Percentiles rank a stretch among this genome's conserved stretches.
These are phyloP conservation scores for Sphinx pinastri DNA, from an alignment of 2,888 invertebrate species.

Conservation along the genomic window DNA sequence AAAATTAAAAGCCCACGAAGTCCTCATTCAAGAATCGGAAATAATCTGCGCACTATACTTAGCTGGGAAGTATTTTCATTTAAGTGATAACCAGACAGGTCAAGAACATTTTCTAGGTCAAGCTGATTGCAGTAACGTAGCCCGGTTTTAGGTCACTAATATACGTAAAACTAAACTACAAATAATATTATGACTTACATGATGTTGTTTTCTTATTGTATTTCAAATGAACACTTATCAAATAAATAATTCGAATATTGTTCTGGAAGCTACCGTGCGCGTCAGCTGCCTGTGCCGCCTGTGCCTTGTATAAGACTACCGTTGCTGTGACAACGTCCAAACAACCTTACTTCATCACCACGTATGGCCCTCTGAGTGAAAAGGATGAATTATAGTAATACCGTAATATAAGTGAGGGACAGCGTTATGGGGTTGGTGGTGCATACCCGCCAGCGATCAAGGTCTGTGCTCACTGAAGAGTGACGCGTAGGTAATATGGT, in stretches of 20 bases:
- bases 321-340: conserved; percentile 80
- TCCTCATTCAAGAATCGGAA: neutral
- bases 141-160: neutral
- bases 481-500: conserved; percentile 61
- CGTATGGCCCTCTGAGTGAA: conserved; percentile 59
- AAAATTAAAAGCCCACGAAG: neutral
- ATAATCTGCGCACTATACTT: neutral
- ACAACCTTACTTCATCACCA: conserved; percentile 70
- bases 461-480: conserved; percentile 75
- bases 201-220: neutral
- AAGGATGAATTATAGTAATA: conserved; percentile 54
- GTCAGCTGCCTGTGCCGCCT: conserved; percentile 60
- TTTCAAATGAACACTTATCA: conserved; percentile 31
- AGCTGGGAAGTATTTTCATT: conserved; percentile 9
- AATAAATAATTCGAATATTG: conserved; percentile 49
- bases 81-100: conserved; percentile 35
- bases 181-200: conserved; percentile 23
- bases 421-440: conserved; percentile 59
- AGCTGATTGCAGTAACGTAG: conserved; percentile 14
- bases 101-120: conserved; percentile 51
- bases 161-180: neutral
- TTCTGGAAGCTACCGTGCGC: conserved; percentile 63
- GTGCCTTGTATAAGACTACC: conserved; percentile 71
- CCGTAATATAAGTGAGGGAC: conserved; percentile 54
- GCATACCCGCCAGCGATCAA: conserved; percentile 56